These are phyloP conservation scores for Acrocephalus scirpaceus DNA, from an alignment of 2,797 vertebrate species.

Conservation along the genomic window DNA sequence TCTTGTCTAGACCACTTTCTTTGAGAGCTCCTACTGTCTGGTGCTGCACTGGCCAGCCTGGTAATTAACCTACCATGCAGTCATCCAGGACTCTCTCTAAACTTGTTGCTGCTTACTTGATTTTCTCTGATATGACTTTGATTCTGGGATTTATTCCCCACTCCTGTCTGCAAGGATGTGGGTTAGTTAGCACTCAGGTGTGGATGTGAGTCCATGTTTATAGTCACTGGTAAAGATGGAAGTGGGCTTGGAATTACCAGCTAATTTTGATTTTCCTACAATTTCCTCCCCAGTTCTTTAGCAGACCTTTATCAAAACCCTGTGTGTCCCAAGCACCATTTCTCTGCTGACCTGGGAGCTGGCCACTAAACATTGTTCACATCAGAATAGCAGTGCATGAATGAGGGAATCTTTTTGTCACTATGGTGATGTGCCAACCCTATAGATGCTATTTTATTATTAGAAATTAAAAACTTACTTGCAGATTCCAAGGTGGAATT, in stretches of 20 bases:
- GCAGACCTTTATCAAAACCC: not conserved
- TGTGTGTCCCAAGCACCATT: not conserved
- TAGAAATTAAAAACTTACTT: constrained; percentile 73
- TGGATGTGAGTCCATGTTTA: not conserved
- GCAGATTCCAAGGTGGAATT: constrained; percentile 64
- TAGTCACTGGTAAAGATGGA: not conserved
- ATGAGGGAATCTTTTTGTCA: constrained; percentile 57
- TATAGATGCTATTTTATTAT: constrained; percentile 51
- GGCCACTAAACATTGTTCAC: not conserved
- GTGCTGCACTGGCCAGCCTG: not conserved
- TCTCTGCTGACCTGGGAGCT: not conserved
- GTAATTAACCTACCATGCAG: not conserved
- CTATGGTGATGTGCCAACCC: not conserved
- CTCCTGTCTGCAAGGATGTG: not conserved
- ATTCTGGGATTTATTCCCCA: not conserved
- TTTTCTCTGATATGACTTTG: not conserved
- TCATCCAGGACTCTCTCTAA: not conserved
- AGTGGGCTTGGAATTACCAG: not conserved
- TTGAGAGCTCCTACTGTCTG: not conserved
- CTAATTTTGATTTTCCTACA: not conserved
- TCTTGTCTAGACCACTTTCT: not conserved
- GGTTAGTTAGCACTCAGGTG: not conserved
- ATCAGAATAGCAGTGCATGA: not conserved
- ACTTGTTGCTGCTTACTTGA: not conserved
- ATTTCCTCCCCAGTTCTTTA: not conserved